Conservation (phyloP, 2,888 invertebrate species). For the Drosophila diplacantha region DNA sequence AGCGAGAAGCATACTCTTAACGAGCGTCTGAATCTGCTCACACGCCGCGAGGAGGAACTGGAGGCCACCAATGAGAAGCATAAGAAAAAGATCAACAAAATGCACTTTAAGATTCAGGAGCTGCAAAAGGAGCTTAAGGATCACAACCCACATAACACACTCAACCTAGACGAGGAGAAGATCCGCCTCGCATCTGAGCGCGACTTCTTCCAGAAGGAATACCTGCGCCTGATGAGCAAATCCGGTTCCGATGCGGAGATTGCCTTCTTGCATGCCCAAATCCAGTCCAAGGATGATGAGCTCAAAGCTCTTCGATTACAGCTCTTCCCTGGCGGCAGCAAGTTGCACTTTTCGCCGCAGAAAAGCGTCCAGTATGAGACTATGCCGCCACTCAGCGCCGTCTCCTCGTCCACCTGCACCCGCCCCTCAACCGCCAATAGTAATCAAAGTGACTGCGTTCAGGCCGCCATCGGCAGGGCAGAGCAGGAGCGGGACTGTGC, state of each 20-base stretch:
- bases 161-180: conserved; percentile 73
- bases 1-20: conserved; percentile 81
- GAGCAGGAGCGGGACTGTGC: conserved; percentile 80
- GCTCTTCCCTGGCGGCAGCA: conserved; percentile 31
- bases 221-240: conserved; percentile 71
- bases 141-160: conserved; percentile 38
- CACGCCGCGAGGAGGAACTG: conserved; percentile 80
- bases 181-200: conserved; percentile 75
- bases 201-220: conserved; percentile 77
- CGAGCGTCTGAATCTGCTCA: conserved; percentile 81
- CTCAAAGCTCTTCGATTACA: conserved; percentile 68
- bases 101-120: conserved; percentile 75
- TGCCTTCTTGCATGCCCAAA: conserved; percentile 73
- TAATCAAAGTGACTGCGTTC: conserved; percentile 72
- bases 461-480: conserved; percentile 73
- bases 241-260: conserved; percentile 73
- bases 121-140: conserved; percentile 54
- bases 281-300: conserved; percentile 76
- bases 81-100: conserved; percentile 78
- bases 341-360: conserved; percentile 39
- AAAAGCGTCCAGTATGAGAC: conserved; percentile 38
- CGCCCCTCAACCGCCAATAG: conserved; percentile 30
- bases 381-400: conserved; percentile 30
- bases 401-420: conserved; percentile 19
- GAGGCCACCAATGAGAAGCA: conserved; percentile 79